A percentile compares a stretch with the other conserved stretches of the same genome.
These are phyloP conservation scores for Norana najaformis DNA, from an alignment of 2,888 invertebrate genomes.

Conservation along the genomic window DNA sequence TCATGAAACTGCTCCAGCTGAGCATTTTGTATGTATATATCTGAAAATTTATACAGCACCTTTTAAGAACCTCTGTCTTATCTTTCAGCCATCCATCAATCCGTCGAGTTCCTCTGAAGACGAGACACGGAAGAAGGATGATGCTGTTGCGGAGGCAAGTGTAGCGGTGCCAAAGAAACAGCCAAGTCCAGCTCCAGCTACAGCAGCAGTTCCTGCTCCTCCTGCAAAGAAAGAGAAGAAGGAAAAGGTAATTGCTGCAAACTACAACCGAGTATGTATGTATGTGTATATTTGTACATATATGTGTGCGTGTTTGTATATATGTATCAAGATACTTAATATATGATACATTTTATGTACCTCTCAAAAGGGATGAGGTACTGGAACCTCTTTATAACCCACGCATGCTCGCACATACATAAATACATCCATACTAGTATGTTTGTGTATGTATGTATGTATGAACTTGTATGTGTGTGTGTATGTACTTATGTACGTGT, in stretches of 20 bases:
- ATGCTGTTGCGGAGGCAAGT: background rate
- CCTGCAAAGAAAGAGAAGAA: conserved; percentile 28
- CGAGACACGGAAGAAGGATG: conserved; percentile 27
- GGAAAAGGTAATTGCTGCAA: conserved; percentile 20
- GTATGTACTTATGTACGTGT: too few species aligned
- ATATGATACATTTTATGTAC: too few species aligned
- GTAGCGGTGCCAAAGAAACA: background rate
- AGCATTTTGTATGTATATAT: background rate
- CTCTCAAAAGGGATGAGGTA: too few species aligned
- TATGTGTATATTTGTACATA: background rate
- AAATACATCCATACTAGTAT: background rate
- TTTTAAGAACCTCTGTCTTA: background rate
- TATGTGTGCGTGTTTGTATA: conserved; percentile 22
- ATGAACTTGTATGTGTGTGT: background rate
- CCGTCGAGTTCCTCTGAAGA: conserved; percentile 33
- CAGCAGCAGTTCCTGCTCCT: background rate
- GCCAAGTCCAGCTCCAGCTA: background rate
- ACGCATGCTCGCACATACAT: background rate
- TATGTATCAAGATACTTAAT: too few species aligned
- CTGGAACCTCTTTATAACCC: too few species aligned
- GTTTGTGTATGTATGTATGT: conserved; percentile 23
- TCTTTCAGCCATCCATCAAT: background rate
- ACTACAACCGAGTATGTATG: too few species aligned
- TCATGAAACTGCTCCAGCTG: background rate
- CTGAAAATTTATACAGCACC: background rate